Evolutionary conservation across 2,888 invertebrate species (phyloP).

Genomic region (Glyphotaelius pellucidus): DNA sequence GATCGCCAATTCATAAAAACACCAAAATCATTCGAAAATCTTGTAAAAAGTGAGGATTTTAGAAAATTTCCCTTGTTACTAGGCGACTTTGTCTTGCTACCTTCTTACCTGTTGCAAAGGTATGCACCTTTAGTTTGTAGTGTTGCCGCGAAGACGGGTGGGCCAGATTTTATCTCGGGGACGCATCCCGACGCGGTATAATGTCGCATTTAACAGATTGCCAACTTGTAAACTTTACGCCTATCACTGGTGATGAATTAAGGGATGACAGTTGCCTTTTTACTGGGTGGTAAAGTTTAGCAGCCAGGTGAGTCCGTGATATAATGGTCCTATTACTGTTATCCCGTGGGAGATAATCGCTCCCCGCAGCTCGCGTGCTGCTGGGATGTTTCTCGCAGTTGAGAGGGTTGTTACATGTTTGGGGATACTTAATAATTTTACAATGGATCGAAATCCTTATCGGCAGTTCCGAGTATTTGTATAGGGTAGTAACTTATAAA

Average conservation of each 20-base stretch:
- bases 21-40: neutral
- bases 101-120: neutral
- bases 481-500: constrained; percentile 28
- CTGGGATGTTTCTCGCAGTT: constrained; percentile 52
- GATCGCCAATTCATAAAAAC: constrained; percentile 3
- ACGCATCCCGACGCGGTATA: constrained; percentile 3
- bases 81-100: neutral
- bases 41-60: neutral
- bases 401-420: constrained; percentile 50
- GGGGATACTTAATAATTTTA: constrained; percentile 45
- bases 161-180: constrained; percentile 52
- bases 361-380: constrained; percentile 36
- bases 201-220: constrained; percentile 27
- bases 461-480: constrained; percentile 36
- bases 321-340: constrained; percentile 38
- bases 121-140: constrained; percentile 38
- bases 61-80: neutral
- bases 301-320: neutral
- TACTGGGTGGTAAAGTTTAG: constrained; percentile 16
- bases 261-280: constrained; percentile 3
- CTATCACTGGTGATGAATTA: neutral
- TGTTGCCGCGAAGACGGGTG: constrained; percentile 48
- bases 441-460: constrained; percentile 48
- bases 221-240: constrained; percentile 13
- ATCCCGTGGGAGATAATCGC: constrained; percentile 17